Percentiles rank a stretch among this genome's conserved stretches.
phyloP scores from a whole-genome alignment of 92 coral and sea anemone species.

The Paramuricea clavata region DNA sequence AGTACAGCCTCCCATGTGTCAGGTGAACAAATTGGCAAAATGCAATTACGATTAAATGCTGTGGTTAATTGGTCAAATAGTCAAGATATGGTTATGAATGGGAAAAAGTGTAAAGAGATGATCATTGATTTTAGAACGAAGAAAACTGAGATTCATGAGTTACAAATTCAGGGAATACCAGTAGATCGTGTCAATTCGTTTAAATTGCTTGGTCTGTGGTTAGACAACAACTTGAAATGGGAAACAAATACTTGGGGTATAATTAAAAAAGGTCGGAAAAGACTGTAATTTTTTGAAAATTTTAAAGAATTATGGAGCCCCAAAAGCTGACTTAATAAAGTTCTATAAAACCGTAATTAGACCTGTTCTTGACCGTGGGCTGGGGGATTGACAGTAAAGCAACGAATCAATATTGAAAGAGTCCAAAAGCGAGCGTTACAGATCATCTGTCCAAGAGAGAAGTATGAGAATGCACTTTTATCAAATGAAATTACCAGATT shows the following conservation, averaged over 20 bases:
- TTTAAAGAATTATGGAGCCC: conserved; percentile 25
- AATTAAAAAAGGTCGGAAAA: background rate
- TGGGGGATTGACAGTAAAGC: background rate
- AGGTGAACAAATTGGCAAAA: background rate
- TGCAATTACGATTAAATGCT: background rate
- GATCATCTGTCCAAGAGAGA: background rate
- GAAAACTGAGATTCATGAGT: background rate
- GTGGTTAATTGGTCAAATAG: background rate
- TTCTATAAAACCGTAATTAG: conserved; percentile 1
- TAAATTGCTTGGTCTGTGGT: conserved; percentile 8
- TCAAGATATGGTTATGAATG: background rate
- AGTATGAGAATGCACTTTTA: background rate
- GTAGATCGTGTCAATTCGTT: background rate
- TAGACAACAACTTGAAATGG: background rate
- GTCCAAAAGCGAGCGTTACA: conserved; percentile 4
- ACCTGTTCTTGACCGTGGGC: background rate
- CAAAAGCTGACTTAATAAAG: background rate
- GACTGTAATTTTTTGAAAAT: background rate
- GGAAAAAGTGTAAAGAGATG: background rate
- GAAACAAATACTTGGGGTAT: background rate
- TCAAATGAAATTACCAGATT: background rate
- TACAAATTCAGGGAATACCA: background rate
- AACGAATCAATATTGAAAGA: background rate
- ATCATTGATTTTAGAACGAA: background rate
- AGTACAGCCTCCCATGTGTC: background rate